Conservation (phyloP, 37 sponge, comb jelly and placozoan genomes). For the Haliclona indistincta region DNA sequence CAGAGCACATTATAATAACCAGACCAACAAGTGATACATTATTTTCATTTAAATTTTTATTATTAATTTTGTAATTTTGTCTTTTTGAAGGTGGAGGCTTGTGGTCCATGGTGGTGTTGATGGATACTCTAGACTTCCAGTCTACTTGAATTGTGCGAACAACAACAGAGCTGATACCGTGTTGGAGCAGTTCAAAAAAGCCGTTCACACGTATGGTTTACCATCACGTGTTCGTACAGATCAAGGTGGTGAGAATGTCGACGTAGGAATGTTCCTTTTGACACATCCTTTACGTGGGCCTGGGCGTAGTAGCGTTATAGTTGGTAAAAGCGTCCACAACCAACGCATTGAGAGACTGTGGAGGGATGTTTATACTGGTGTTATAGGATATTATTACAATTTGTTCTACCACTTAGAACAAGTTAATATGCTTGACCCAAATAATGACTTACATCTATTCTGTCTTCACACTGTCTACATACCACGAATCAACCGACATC, state of each 20-base stretch:
- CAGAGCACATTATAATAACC: too few relatives aligned
- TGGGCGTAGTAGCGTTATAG: conserved; percentile 31
- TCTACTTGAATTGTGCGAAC: conserved; percentile 15
- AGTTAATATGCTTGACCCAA: conserved; percentile 28
- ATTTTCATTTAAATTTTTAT: not conserved
- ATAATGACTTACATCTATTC: conserved; percentile 41
- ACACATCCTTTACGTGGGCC: conserved; percentile 55
- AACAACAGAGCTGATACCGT: conserved; percentile 55
- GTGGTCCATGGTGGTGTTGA: conserved; percentile 59
- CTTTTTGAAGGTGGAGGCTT: conserved; percentile 44
- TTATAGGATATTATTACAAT: conserved; percentile 11
- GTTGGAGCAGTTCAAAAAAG: conserved; percentile 18
- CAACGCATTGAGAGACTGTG: conserved; percentile 58
- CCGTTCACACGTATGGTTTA: conserved; percentile 31
- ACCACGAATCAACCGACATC: conserved; percentile 22
- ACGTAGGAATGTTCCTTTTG: conserved; percentile 36
- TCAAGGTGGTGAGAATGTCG: conserved; percentile 45
- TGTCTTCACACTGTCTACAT: conserved; percentile 47
- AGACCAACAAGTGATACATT: too few relatives aligned
- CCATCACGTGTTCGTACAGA: conserved; percentile 58
- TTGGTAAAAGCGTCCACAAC: conserved; percentile 61
- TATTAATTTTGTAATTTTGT: conserved; percentile 1
- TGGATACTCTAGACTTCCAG: conserved; percentile 42
- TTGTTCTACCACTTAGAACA: conserved; percentile 35
- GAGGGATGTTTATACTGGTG: conserved; percentile 50